These are phyloP conservation scores for Zophobas morio DNA, from an alignment of 1,140 invertebrate species.

Conservation along the genomic window DNA sequence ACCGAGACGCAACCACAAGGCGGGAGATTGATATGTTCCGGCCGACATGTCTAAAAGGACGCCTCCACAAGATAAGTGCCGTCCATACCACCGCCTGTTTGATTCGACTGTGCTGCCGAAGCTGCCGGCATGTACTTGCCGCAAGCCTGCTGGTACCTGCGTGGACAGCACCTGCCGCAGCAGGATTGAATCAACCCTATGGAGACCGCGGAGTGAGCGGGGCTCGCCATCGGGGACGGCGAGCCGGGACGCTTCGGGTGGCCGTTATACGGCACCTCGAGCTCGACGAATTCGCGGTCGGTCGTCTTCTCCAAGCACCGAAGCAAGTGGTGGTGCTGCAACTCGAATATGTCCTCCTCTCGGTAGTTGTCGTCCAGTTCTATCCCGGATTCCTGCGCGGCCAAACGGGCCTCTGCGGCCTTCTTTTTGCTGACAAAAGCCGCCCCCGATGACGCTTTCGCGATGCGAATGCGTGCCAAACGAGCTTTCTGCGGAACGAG, in stretches of 20 bases:
- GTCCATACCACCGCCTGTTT: conserved; percentile 84
- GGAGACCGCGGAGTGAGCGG: conserved; percentile 86
- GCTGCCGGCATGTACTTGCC: conserved; percentile 88
- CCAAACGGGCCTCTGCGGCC: conserved; percentile 94
- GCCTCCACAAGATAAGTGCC: conserved; percentile 87
- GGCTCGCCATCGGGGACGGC: conserved; percentile 88
- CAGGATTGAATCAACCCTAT: conserved; percentile 85
- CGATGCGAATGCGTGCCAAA: conserved; percentile 96
- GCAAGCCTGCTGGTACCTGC: conserved; percentile 89
- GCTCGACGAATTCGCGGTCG: conserved; percentile 96
- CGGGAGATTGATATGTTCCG: conserved; percentile 42
- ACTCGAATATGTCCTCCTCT: conserved; percentile 98
- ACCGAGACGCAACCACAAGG: conserved; percentile 40
- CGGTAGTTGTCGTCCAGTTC: conserved; percentile 89
- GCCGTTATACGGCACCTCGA: conserved; percentile 94
- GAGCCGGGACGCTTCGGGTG: conserved; percentile 90
- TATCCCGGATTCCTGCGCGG: conserved; percentile 91
- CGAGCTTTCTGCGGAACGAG: conserved; percentile 93
- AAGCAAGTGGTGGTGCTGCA: conserved; percentile 99
- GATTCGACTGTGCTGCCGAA: conserved; percentile 81
- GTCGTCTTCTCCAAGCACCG: conserved; percentile 98
- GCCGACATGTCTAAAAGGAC: conserved; percentile 75
- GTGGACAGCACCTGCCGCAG: conserved; percentile 89
- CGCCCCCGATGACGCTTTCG: conserved; percentile 98
- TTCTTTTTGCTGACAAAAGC: conserved; percentile 99